Evolutionary conservation across 2,797 vertebrate species (phyloP), one percentile per base, ranked within the genome.

Genomic region (Acrossocheilus fasciatus): DNA sequence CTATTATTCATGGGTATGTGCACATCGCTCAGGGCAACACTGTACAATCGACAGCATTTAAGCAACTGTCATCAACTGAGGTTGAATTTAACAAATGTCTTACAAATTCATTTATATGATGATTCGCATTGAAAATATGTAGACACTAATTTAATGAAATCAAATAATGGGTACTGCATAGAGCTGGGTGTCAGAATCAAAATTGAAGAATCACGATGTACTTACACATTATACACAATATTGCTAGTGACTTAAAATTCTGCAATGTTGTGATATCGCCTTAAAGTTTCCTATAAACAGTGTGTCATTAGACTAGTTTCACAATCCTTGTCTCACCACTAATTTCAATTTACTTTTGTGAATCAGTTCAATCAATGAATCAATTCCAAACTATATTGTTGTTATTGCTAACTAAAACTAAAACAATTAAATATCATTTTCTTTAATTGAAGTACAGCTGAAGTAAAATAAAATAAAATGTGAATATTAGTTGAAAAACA

Each of bases 1-100:
- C 87, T 36, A 30, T 79, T 79, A 79, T 85, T 79, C 36, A 59
- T 57, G 74, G 30, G n/a, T 69, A 84, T 43, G 83, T 69, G 47
- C 45, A 77, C 45, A 54, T 84, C 18, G n/a, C 74, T 84, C 6
- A 57, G 17, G 74, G 83, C 74, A 54, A 77, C 34, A 6, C 62
- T 43, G 47, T 57, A 43, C 47, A 54, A 68, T 84, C n/a, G 0
- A 59, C 59, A 50, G 82, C 34, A 81, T 47, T 50, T 50, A 69
- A 68, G 30, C 43, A 26, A 54, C 69, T 81, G 30, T 45, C 23
- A 9, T 82, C 30, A 52, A 18, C 43, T 66, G 10, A 9, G 62
- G 34, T 77, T 52, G 41, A 66, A 80, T 47, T 20, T 23, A 68
- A 84, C 36, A 77, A 68, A 77, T 47, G 82, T 76, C 74, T 76